Conservation (phyloP, 2,797 vertebrate species). For the Chelidonichthys spinosus region DNA sequence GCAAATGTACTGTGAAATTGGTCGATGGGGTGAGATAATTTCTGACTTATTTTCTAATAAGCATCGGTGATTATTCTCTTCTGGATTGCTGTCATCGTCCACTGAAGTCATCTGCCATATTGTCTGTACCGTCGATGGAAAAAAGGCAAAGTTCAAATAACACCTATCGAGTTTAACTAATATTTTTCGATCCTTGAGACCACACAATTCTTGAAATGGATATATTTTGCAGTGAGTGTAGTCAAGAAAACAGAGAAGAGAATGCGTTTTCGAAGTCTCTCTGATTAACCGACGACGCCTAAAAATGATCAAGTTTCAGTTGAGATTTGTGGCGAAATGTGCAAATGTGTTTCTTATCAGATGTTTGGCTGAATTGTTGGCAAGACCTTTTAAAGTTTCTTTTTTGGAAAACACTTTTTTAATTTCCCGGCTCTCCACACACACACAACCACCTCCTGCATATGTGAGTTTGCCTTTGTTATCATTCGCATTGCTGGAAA, state of each 20-base stretch:
- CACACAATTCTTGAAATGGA: not conserved
- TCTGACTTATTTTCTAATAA: not conserved
- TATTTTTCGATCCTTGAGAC: not conserved
- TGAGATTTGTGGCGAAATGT: conserved; percentile 13
- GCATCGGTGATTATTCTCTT: not conserved
- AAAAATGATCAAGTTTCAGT: conserved; percentile 9
- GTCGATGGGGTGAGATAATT: not conserved
- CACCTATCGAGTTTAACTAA: too few relatives aligned
- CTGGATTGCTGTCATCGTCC: not conserved
- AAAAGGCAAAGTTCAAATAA: not conserved
- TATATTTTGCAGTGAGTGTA: not conserved
- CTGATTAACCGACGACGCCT: not conserved
- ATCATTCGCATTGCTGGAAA: conserved; percentile 68
- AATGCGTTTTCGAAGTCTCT: conserved; percentile 2
- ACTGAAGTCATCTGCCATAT: not conserved
- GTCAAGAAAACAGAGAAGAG: not conserved
- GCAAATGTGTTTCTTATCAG: conserved; percentile 58
- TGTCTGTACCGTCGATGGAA: not conserved
- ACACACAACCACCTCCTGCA: conserved; percentile 44
- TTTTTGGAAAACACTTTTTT: conserved; percentile 37
- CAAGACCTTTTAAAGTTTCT: conserved; percentile 22
- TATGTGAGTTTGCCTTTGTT: conserved; percentile 39
- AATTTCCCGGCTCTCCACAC: conserved; percentile 44
- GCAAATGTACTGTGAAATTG: conserved; percentile 1
- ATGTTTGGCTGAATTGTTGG: conserved; percentile 44